Conservation (phyloP, 1,140 invertebrate species). For the Cepaea nemoralis region DNA sequence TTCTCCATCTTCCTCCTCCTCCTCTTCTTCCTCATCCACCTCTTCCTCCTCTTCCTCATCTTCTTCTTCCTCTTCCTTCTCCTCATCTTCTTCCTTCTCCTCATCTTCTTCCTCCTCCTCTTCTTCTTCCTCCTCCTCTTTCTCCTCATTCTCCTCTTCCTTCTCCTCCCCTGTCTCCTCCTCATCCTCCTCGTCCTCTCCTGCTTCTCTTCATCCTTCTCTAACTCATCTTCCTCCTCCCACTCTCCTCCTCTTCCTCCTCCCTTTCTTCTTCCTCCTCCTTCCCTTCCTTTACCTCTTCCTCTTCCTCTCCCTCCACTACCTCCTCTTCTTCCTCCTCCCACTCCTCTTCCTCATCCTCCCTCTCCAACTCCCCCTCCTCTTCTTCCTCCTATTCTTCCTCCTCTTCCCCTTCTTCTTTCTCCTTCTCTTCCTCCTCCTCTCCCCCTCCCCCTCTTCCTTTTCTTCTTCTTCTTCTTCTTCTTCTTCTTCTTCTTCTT, state of each 20-base stretch:
- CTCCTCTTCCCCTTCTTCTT: neutral
- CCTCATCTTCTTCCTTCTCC: neutral
- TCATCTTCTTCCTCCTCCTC: neutral
- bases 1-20: too few species aligned
- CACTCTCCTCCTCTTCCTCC: neutral
- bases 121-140: too few species aligned
- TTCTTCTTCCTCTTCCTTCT: too few species aligned
- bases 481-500: neutral
- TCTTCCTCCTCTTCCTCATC: too few species aligned
- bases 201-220: neutral
- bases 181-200: neutral
- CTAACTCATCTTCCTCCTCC: neutral
- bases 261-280: neutral
- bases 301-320: neutral
- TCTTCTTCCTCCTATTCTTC: too few species aligned
- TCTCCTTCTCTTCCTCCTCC: neutral
- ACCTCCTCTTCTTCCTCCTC: neutral
- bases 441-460: neutral
- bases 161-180: neutral
- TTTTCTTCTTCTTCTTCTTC: neutral
- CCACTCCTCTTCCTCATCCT: neutral
- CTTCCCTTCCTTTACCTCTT: neutral
- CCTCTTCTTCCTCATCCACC: too few species aligned
- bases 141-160: neutral
- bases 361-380: neutral